Base-by-base conservation (phyloP, 2,797 vertebrate genomes). In the Paguma larvata region DNA sequence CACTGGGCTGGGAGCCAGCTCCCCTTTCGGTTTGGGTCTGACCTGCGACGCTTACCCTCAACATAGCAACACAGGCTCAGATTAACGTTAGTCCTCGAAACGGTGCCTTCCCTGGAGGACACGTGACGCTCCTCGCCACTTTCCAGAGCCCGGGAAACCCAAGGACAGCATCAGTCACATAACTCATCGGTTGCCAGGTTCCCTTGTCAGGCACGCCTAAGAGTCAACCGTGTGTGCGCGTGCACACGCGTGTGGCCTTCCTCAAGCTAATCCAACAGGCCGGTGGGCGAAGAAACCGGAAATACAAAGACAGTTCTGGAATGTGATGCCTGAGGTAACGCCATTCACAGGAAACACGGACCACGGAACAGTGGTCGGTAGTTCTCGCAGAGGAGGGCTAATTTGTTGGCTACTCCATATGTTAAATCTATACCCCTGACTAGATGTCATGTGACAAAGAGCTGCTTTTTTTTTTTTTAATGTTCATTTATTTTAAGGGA, bases 91-190 rank as follows among this genome's bases (percentile, higher is more conserved):
- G 8, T 16, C 25, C 38, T 41, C 32, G 30, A 15, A 82, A 41
- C 5, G 51, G 68, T 6, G 13, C 38, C 51, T 46, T 46, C 59
- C 62, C 8, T 1, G 63, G 15, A 83, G 18, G 63, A 5, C 65
- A 89, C 3, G 0, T 4, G 13, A 51, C 6, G 34, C 41, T 25
- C 3, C 6, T 0, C 12, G 3, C 70, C 41, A 8, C 19, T 19
- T 11, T 30, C 6, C 12, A 10, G 51, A 0, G 14, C 59, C 77
- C n/a, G 0, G 67, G 32, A 46, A 53, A 13, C 38, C 65, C 8
- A 13, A 12, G 44, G 2, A 15, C 13, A 41, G 86, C 30, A 2
- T 19, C 63, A 27, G 65, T 48, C 1, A 11, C 3, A 14, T 9
- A 59, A 59, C 3, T 59, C 8, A 59, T 83, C 48, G 21, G 44